Evolutionary conservation across 2,113 vertebrate genomes (phyloP), one percentile per base, ranked within the genome.

Genomic region (Zosterops japonicus): DNA sequence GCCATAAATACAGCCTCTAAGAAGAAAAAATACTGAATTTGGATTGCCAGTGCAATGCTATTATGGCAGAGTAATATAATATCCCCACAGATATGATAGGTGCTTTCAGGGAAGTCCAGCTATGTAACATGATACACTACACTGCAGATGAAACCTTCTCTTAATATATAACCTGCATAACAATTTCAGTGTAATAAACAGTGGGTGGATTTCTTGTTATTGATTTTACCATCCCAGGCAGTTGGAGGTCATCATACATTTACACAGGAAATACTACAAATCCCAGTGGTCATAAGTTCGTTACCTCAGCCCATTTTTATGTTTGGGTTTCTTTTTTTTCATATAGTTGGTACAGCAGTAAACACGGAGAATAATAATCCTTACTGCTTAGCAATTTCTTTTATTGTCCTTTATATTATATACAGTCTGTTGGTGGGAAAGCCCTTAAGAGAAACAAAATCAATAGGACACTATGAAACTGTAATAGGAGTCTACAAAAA

Each of bases 331-430:
- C 36, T 60, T n/a, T 57, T 92, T 56, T 41, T 47, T 20, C 5
- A 33, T 60, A 35, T 15, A 64, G 39, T 77, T 93, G 20, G 20
- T 74, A 90, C 71, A 96, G 74, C 72, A 84, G 85, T 87, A 96
- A 93, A 84, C 94, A 93, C 0, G 9, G 20, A 74, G 83, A 93
- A 93, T 84, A 95, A 90, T 86, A 85, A 94, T 84, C 69, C 49
- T 83, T 78, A 68, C 47, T 82, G 29, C 57, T 96, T 96, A 93
- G 61, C 72, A 96, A 89, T 96, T 94, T 78, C 56, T 94, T 93
- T 86, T 90, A 87, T 92, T 95, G 64, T 84, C 52, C 71, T 92
- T 92, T 57, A 35, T 56, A 70, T 63, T 81, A 81, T 49, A 71
- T 6, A 81, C 49, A 92, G 60, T 60, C 52, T 64, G 86, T 69